Conservation (phyloP, 2,113 vertebrate genomes). For the Saguinus midas region DNA sequence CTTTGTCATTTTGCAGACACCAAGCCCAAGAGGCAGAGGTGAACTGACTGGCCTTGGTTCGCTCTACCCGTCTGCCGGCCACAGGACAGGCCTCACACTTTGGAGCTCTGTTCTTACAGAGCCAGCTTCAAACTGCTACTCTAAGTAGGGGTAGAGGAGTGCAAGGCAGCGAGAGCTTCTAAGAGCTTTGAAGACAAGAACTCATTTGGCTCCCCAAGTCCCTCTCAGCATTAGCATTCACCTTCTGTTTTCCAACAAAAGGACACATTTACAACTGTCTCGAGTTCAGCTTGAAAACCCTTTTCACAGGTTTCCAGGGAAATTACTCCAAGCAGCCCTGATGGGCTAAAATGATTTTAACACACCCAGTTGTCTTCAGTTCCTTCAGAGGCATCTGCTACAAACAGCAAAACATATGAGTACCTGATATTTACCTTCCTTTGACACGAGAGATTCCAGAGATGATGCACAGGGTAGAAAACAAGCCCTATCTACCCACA, state of each 20-base stretch:
- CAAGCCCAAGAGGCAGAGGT: background rate
- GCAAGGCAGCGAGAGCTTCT: background rate
- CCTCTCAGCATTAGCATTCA: slow-evolving; percentile 63
- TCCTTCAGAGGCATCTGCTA: slow-evolving; percentile 17
- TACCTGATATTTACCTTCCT: slow-evolving; percentile 50
- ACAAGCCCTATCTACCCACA: background rate
- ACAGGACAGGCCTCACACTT: rapidly evolving
- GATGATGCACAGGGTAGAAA: background rate
- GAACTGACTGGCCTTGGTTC: background rate
- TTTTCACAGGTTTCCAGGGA: slow-evolving; percentile 52
- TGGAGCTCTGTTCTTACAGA: background rate
- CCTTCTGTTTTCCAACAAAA: slow-evolving; percentile 54
- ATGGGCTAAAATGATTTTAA: slow-evolving; percentile 44
- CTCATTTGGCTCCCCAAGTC: background rate
- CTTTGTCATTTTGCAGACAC: background rate
- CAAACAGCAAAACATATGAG: background rate
- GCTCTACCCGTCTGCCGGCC: rapidly evolving
- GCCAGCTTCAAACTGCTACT: background rate
- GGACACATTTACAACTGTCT: slow-evolving; percentile 64
- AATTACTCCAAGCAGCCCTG: slow-evolving; percentile 47
- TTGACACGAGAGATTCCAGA: background rate
- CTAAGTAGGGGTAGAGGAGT: background rate
- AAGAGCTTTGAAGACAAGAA: background rate
- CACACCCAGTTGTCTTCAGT: background rate
- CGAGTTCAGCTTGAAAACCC: slow-evolving; percentile 46